Evolutionary conservation across 1,140 invertebrate species (phyloP).

Genomic region (Zaprionus kolodkinae): DNA sequence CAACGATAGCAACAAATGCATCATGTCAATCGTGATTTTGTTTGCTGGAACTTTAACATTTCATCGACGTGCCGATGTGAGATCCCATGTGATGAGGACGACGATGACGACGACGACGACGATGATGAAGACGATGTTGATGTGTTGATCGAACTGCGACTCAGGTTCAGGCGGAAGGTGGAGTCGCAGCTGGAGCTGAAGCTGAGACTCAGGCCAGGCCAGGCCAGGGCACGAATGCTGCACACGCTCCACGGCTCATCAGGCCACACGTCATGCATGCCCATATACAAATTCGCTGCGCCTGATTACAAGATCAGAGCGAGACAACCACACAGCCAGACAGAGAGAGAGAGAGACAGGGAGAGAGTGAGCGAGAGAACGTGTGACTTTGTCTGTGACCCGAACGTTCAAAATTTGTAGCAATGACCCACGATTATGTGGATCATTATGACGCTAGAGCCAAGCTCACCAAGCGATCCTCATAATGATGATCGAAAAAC

Average conservation of each 20-base stretch:
- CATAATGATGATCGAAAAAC: slow-evolving; percentile 65
- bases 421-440: slow-evolving; percentile 61
- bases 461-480: background rate
- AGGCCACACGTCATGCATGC: slow-evolving; percentile 80
- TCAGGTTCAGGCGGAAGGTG: slow-evolving; percentile 1
- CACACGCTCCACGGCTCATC: slow-evolving; percentile 61
- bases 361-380: slow-evolving; percentile 21
- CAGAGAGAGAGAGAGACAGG: slow-evolving; percentile 1
- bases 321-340: slow-evolving; percentile 3
- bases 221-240: slow-evolving; percentile 47
- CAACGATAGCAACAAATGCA: slow-evolving; percentile 54
- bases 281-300: slow-evolving; percentile 81
- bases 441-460: slow-evolving; percentile 20
- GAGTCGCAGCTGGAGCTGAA: slow-evolving; percentile 35
- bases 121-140: slow-evolving; percentile 33
- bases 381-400: slow-evolving; percentile 76
- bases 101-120: slow-evolving; percentile 23
- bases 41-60: slow-evolving; percentile 83
- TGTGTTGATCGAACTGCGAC: slow-evolving; percentile 47
- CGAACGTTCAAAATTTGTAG: slow-evolving; percentile 83
- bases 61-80: slow-evolving; percentile 75
- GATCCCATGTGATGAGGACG: slow-evolving; percentile 52
- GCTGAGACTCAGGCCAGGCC: slow-evolving; percentile 11
- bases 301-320: slow-evolving; percentile 74
- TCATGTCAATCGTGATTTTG: slow-evolving; percentile 82